Evolutionary conservation across 1,140 invertebrate species (phyloP).

Genomic region (Brachionus angularis): DNA sequence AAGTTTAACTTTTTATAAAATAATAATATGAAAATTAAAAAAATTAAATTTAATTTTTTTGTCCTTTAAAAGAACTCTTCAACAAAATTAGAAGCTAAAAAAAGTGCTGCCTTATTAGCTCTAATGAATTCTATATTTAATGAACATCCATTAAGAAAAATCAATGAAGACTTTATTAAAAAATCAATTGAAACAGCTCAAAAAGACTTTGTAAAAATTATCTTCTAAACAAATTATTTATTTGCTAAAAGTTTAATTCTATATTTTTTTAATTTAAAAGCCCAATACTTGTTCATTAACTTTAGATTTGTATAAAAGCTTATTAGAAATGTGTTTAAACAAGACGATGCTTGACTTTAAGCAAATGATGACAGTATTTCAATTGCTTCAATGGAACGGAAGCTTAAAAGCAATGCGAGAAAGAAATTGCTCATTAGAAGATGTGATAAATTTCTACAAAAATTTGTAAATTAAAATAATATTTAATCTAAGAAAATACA

Average conservation of each 20-base stretch:
- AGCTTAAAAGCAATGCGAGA: constrained; percentile 80
- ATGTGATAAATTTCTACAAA: constrained; percentile 83
- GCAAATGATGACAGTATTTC: constrained; percentile 92
- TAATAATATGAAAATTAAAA: background rate
- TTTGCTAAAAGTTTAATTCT: background rate
- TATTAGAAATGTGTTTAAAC: constrained; percentile 85
- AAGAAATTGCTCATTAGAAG: constrained; percentile 84
- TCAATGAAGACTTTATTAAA: constrained; percentile 87
- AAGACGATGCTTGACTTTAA: constrained; percentile 92
- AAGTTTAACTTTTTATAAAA: no score
- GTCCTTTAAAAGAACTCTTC: constrained; percentile 83
- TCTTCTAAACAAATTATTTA: background rate
- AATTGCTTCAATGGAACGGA: constrained; percentile 90
- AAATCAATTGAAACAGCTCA: constrained; percentile 82
- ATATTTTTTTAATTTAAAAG: constrained; percentile 49
- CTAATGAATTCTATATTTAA: constrained; percentile 95
- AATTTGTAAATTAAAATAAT: constrained; percentile 17
- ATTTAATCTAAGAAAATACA: background rate
- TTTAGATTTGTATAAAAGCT: constrained; percentile 10
- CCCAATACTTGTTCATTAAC: constrained; percentile 4
- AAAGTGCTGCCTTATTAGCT: constrained; percentile 88
- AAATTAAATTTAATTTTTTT: background rate
- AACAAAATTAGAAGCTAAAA: constrained; percentile 84
- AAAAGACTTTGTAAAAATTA: constrained; percentile 62
- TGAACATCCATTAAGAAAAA: constrained; percentile 84